Conservation (phyloP, 2,113 vertebrate species). For the Seriola aureovittata region DNA sequence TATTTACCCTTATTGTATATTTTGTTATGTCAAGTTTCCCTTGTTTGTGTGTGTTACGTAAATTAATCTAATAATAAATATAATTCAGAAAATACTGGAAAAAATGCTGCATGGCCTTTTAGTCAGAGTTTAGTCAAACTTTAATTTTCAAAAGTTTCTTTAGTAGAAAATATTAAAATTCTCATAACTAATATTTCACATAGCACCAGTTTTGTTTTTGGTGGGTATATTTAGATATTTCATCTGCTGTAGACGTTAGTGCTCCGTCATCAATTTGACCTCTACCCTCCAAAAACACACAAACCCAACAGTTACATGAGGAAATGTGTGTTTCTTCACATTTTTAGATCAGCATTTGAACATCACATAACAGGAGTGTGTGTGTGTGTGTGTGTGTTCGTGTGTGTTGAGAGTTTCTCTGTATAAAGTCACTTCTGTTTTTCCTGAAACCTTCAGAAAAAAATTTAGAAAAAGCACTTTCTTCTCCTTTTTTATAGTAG, state of each 20-base stretch:
- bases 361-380: neutral
- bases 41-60: neutral
- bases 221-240: constrained; percentile 1
- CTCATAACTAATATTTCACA: constrained; percentile 18
- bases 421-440: neutral
- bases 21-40: neutral
- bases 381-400: constrained; percentile 1
- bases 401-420: neutral
- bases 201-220: neutral
- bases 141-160: constrained; percentile 31
- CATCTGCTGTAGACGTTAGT: neutral
- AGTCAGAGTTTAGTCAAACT: constrained; percentile 31
- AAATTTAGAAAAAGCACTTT: neutral
- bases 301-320: neutral
- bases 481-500: neutral
- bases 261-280: neutral
- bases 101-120: constrained; percentile 27
- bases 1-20: constrained; percentile 4
- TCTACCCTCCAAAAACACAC: neutral
- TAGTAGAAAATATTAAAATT: constrained; percentile 48
- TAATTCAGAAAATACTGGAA: constrained; percentile 22
- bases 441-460: constrained; percentile 9
- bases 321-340: constrained; percentile 37
- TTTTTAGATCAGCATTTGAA: constrained; percentile 4
- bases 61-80: constrained; percentile 33